Evolutionary conservation across 2,888 invertebrate genomes (phyloP).

Genomic region (Cyclophora punctaria): DNA sequence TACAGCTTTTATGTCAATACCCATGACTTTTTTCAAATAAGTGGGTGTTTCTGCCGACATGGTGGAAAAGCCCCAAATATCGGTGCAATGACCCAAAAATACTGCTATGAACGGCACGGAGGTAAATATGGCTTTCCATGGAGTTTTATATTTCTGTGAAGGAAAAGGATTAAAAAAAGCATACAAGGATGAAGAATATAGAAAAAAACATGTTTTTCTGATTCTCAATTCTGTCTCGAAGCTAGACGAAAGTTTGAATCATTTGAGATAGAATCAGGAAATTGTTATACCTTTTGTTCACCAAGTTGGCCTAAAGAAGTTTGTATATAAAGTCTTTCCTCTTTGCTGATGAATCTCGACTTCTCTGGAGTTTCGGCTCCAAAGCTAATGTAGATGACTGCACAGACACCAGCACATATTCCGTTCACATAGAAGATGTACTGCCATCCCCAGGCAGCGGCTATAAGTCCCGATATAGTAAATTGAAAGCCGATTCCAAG

Average conservation of each 20-base stretch:
- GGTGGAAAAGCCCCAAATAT: constrained; percentile 84
- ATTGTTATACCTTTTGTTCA: constrained; percentile 33
- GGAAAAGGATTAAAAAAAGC: background rate
- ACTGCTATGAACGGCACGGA: constrained; percentile 77
- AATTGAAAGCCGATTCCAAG: constrained; percentile 76
- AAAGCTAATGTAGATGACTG: constrained; percentile 69
- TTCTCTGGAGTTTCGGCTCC: constrained; percentile 80
- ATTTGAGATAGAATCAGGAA: too few species aligned
- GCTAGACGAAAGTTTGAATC: too few species aligned
- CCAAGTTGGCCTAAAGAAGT: constrained; percentile 52
- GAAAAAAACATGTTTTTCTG: too few species aligned
- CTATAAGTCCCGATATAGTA: constrained; percentile 60
- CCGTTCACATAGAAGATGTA: constrained; percentile 80
- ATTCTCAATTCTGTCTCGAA: too few species aligned
- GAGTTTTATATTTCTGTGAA: constrained; percentile 54
- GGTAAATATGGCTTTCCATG: constrained; percentile 71
- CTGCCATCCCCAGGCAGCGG: constrained; percentile 76
- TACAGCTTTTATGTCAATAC: constrained; percentile 76
- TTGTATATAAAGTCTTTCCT: constrained; percentile 81
- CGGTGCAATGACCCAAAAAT: constrained; percentile 73
- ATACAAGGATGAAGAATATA: too few species aligned
- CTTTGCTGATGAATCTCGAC: constrained; percentile 72
- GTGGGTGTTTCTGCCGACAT: constrained; percentile 81
- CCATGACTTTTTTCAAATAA: constrained; percentile 77
- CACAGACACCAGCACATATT: constrained; percentile 69